A percentile compares a stretch with the other conserved stretches of the same genome.
These are phyloP conservation scores for Gopherus evgoodei DNA, from an alignment of 2,113 vertebrate genomes.

Conservation along the genomic window DNA sequence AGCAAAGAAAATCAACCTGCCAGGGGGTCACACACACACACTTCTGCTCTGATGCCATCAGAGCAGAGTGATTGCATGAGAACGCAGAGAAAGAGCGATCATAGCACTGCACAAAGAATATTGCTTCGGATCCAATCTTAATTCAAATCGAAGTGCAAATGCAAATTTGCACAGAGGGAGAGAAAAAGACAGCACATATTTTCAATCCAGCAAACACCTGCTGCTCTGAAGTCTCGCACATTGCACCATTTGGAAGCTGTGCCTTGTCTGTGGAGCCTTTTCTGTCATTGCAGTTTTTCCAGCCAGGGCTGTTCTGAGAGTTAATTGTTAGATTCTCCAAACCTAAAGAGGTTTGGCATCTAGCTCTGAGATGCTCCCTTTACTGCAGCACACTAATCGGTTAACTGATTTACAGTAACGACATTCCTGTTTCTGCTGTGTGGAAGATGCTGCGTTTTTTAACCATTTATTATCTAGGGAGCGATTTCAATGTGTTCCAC, in stretches of 20 bases:
- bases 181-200: accelerated
- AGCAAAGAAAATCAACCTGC: not conserved
- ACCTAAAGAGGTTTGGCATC: not conserved
- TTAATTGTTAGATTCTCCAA: accelerated
- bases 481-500: conserved; percentile 45
- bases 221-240: accelerated
- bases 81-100: accelerated
- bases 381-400: not conserved
- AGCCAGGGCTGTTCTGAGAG: accelerated
- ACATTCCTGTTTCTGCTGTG: not conserved
- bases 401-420: not conserved
- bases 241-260: not conserved
- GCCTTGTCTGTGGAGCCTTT: accelerated
- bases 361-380: accelerated
- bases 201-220: not conserved
- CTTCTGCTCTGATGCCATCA: accelerated
- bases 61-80: accelerated
- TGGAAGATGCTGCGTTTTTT: conserved; percentile 59
- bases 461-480: conserved; percentile 66
- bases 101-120: not conserved
- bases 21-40: accelerated
- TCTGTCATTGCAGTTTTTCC: not conserved
- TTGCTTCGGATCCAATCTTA: not conserved
- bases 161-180: accelerated
- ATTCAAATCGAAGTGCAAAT: accelerated